phyloP scores from a whole-genome alignment of 2,113 vertebrate genomes.

The Microcebus murinus region DNA sequence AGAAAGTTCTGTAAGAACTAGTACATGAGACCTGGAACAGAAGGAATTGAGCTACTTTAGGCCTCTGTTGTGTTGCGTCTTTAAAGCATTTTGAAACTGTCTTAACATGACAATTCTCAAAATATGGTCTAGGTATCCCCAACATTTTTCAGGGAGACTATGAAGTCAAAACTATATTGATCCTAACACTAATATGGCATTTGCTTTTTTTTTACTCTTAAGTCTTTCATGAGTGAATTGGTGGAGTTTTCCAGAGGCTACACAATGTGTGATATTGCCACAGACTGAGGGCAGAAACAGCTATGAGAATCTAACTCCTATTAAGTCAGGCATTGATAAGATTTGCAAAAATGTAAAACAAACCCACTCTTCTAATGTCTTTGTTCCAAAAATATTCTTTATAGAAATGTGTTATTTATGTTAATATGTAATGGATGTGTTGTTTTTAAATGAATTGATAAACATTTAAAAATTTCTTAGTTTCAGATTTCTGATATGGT shows the following conservation, averaged over 20 bases:
- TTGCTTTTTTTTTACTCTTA: not conserved
- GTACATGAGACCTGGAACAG: not conserved
- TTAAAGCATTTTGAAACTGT: not conserved
- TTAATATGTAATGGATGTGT: not conserved
- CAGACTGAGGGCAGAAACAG: not conserved
- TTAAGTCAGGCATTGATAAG: not conserved
- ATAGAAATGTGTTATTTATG: not conserved
- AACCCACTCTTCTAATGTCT: not conserved
- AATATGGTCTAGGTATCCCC: not conserved
- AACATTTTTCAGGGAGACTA: not conserved
- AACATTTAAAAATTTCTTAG: not conserved
- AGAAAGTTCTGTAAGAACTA: not conserved
- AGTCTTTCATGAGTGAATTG: not conserved
- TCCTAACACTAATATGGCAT: not conserved
- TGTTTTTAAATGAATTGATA: not conserved
- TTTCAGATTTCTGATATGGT: not conserved
- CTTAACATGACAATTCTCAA: not conserved
- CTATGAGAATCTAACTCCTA: not conserved
- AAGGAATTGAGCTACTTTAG: not conserved
- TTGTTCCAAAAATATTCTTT: not conserved
- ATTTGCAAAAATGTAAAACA: not conserved
- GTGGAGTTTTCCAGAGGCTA: not conserved
- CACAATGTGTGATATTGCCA: rapidly evolving
- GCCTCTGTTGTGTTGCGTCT: not conserved
- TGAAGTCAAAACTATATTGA: not conserved